These are phyloP conservation scores for Scotopteryx bipunctaria DNA, from an alignment of 2,888 invertebrate genomes.

Conservation along the genomic window DNA sequence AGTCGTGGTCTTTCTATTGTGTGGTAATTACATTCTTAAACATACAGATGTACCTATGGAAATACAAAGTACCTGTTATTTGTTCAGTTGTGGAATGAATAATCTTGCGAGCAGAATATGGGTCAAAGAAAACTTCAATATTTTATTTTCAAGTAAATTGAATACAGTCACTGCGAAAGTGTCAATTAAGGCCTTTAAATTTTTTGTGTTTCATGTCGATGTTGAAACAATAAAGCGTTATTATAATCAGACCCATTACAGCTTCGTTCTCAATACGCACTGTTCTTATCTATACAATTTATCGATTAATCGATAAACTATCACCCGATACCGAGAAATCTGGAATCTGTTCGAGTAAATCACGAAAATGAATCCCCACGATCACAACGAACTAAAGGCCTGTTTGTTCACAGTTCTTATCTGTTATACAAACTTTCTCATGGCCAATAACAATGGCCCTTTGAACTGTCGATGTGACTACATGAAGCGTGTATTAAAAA, in stretches of 20 bases:
- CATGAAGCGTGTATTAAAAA: slow-evolving; percentile 2
- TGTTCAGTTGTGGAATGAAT: too few species aligned
- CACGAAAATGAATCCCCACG: slow-evolving; percentile 33
- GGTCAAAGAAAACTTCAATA: too few species aligned
- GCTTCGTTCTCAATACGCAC: slow-evolving; percentile 13
- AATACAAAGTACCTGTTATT: background rate
- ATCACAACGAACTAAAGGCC: slow-evolving; percentile 39
- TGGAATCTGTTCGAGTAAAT: slow-evolving; percentile 39
- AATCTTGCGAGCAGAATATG: too few species aligned
- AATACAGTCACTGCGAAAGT: background rate
- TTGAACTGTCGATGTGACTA: slow-evolving; percentile 41
- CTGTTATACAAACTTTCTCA: slow-evolving; percentile 54
- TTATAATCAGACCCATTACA: slow-evolving; percentile 15
- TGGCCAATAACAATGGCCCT: slow-evolving; percentile 49
- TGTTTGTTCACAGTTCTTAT: slow-evolving; percentile 43
- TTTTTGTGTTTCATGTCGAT: background rate
- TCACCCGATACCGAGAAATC: slow-evolving; percentile 35
- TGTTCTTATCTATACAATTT: slow-evolving; percentile 24
- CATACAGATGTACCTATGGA: slow-evolving; percentile 6
- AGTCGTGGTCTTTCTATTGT: slow-evolving; percentile 42
- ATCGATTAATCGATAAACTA: slow-evolving; percentile 36
- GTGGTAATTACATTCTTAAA: slow-evolving; percentile 43
- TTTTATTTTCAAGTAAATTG: background rate
- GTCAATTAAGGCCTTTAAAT: background rate
- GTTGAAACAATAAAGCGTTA: slow-evolving; percentile 5